Evolutionary conservation across 2,113 vertebrate genomes (phyloP).

Genomic region (Malaclemys terrapin): DNA sequence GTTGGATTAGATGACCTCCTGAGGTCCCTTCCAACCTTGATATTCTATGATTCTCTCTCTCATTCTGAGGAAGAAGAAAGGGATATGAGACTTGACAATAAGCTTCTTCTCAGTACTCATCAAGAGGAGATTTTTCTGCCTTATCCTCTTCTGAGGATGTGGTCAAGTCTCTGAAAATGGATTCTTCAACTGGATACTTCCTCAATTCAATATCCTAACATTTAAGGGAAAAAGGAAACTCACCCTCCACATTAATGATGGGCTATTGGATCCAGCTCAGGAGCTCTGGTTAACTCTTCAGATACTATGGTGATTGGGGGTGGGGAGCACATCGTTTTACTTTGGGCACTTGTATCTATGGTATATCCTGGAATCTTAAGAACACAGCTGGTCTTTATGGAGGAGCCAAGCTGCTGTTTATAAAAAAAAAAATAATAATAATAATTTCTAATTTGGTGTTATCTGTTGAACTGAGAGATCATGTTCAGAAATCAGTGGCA

Average conservation of each 20-base stretch:
- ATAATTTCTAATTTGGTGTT: not conserved
- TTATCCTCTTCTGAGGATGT: not conserved
- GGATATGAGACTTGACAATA: not conserved
- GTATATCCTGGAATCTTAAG: not conserved
- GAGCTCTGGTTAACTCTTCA: not conserved
- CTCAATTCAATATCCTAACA: too few species aligned
- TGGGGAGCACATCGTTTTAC: not conserved
- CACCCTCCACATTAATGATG: not conserved
- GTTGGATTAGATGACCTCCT: too few species aligned
- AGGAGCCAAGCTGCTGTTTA: not conserved
- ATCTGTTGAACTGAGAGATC: fast-evolving
- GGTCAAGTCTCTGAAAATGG: not conserved
- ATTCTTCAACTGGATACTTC: not conserved
- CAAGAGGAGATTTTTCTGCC: not conserved
- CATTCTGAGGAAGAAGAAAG: not conserved
- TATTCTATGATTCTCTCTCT: not conserved
- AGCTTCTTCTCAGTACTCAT: not conserved
- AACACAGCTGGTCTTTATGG: not conserved
- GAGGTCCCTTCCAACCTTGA: too few species aligned
- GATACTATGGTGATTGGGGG: not conserved
- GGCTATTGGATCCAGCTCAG: not conserved
- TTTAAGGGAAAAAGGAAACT: too few species aligned
- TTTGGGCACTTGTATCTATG: not conserved
- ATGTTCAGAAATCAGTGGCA: not conserved
- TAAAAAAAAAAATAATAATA: not conserved